Evolutionary conservation across 1,140 invertebrate genomes (phyloP).

Genomic region (Caenorhabditis elegans): WBcel235 BX284605.5:12098501-12099000

Average conservation of each 20-base stretch:
- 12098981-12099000: neutral
- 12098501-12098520: neutral
- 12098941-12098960: neutral
- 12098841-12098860: neutral
- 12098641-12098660: neutral
- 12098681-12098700: neutral
- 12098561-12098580: neutral
- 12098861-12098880: neutral
- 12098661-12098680: neutral
- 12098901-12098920: neutral
- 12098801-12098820: neutral
- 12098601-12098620: neutral
- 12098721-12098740: neutral
- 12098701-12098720: neutral
- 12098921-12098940: neutral
- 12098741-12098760: neutral
- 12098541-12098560: neutral
- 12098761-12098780: neutral
- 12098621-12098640: neutral
- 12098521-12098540: neutral
- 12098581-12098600: neutral
- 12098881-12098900: neutral
- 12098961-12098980: neutral
- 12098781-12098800: neutral
- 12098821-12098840: neutral